Conservation (phyloP, 2,797 vertebrate species). For the Rhinoraja longicauda region DNA sequence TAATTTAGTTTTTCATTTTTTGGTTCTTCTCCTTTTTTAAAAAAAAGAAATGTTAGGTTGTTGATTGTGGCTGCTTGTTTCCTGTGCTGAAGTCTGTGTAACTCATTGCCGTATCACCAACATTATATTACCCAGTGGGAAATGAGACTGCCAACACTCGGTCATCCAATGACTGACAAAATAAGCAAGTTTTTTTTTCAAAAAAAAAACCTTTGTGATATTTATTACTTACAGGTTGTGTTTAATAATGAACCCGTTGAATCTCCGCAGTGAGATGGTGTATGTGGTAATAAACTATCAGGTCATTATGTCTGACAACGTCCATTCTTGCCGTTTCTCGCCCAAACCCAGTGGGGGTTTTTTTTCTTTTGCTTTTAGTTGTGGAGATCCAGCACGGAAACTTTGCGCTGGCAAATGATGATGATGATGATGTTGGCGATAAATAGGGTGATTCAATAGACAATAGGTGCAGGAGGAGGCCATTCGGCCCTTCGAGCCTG, state of each 20-base stretch:
- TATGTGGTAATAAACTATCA: conserved; percentile 24
- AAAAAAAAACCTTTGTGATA: conserved; percentile 98
- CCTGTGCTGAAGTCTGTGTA: not conserved
- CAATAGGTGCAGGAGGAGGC: rapidly evolving
- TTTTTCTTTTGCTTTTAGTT: no score
- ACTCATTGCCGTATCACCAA: not conserved
- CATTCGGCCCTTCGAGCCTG: rapidly evolving
- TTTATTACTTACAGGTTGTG: conserved; percentile 98
- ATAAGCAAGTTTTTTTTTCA: conserved; percentile 95
- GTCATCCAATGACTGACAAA: conserved; percentile 84
- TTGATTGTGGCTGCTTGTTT: not conserved
- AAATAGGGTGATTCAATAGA: no score
- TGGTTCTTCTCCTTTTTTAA: not conserved
- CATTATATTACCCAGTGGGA: not conserved
- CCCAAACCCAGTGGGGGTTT: not conserved
- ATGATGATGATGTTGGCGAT: no score
- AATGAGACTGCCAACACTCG: conserved; percentile 81
- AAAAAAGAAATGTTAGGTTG: not conserved
- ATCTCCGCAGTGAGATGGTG: conserved; percentile 11
- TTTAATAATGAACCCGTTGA: conserved; percentile 85
- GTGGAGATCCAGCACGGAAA: not conserved
- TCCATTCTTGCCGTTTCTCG: not conserved
- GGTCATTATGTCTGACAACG: not conserved
- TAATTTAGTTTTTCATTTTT: not conserved
- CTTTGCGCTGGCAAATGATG: no score